Evolutionary conservation across 2,888 invertebrate species (phyloP), one percentile per base, ranked within the genome.

Genomic region (Rhamnusium bicolor): DNA sequence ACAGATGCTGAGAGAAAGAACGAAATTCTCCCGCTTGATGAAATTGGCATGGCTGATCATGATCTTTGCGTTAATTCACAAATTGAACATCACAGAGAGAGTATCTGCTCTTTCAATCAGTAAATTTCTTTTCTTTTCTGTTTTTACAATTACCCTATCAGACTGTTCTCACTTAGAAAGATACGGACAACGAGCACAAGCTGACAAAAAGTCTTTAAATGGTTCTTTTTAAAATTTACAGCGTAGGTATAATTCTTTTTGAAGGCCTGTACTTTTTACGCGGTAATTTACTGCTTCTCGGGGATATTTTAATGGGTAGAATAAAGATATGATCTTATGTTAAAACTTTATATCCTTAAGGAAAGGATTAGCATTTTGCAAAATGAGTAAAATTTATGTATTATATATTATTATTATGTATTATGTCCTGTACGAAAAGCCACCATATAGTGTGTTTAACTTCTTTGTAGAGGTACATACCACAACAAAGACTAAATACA

Each of bases 51-150:
- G 72, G 40, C 46, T 21, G 69, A 63, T 69, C 71, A 72, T 69
- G 72, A 70, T 72, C 75, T 27, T 69, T 53, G 67, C 71, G 71
- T 73, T 73, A 76, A 76, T 73, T 69, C 76, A 49, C 70, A 69
- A 76, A 74, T 74, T 76, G 74, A 76, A 74, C 74, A 71, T 73
- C 71, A 70, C 56, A 69, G 56, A 18, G 18, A 18, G 61, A 19
- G 65, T 65, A 65, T 65, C 65, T 65, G 65, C 32, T 53, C 74
- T 46, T 74, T 72, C 76, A 77, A 74, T 77, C 76, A 72, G 74
- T 46, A 29, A 51, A 51, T 69, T 74, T 72, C 47, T 69, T 71
- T 53, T 67, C 51, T 63, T 47, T 62, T 72, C 68, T 58, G 69
- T 69, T 65, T 66, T 69, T 73, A 49, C 65, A 69, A 68, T 65